Conservation (phyloP, 2,888 invertebrate species). For the Apamea epomidion region DNA sequence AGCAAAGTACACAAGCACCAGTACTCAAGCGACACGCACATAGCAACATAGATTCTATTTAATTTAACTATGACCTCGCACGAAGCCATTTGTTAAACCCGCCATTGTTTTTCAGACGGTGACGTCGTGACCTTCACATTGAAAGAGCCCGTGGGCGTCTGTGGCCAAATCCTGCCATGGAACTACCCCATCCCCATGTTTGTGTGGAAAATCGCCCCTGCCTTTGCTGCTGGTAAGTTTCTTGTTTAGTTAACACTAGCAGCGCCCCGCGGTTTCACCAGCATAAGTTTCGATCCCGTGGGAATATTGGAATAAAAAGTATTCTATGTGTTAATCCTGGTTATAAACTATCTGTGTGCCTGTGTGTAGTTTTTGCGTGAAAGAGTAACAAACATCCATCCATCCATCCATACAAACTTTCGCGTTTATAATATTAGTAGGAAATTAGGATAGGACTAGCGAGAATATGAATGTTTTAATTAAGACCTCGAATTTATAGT, state of each 20-base stretch:
- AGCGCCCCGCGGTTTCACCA: too few relatives aligned
- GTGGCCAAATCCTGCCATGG: conserved; percentile 98
- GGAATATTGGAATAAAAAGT: too few relatives aligned
- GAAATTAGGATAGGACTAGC: too few relatives aligned
- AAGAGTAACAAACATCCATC: too few relatives aligned
- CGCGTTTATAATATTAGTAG: too few relatives aligned
- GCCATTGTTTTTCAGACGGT: conserved; percentile 90
- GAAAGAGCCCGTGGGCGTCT: conserved; percentile 96
- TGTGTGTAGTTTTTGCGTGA: too few relatives aligned
- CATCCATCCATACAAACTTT: too few relatives aligned
- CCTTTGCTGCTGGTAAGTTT: conserved; percentile 91
- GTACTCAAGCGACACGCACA: not conserved
- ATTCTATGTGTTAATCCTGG: too few relatives aligned
- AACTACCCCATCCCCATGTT: conserved; percentile 98
- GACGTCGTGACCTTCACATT: conserved; percentile 94
- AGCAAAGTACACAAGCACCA: not conserved
- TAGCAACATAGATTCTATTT: not conserved
- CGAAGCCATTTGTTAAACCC: not conserved
- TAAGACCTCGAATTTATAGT: not conserved
- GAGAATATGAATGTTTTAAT: too few relatives aligned
- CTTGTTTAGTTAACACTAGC: not conserved
- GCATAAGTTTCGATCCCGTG: too few relatives aligned
- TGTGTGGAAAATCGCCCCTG: conserved; percentile 97
- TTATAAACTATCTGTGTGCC: too few relatives aligned
- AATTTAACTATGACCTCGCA: conserved; percentile 19